Conservation (phyloP, 2,888 invertebrate species). For the Xestoiulus laeticollis region DNA sequence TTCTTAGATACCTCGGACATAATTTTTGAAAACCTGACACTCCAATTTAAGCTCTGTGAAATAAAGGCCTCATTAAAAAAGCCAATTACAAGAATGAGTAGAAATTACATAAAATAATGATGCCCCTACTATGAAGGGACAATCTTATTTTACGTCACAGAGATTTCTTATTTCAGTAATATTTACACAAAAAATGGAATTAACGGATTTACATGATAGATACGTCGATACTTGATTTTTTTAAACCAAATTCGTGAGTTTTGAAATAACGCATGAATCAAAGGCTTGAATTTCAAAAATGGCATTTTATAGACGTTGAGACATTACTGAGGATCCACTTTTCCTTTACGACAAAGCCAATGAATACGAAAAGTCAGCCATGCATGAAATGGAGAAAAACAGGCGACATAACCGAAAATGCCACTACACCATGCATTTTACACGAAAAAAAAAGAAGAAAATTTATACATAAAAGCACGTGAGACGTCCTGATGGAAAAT, state of each 20-base stretch:
- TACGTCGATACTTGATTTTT: neutral
- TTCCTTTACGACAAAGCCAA: neutral
- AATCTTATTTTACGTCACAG: neutral
- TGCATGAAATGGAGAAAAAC: constrained; percentile 6
- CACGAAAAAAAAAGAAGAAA: neutral
- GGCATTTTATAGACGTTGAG: neutral
- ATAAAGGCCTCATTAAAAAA: neutral
- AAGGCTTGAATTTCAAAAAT: neutral
- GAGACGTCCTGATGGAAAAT: too few species aligned
- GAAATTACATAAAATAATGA: constrained; percentile 18
- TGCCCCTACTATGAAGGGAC: neutral
- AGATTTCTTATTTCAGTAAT: neutral
- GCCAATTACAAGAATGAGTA: constrained; percentile 26
- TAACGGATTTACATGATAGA: neutral
- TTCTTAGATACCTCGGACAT: neutral
- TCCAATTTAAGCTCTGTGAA: constrained; percentile 1
- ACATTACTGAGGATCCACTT: neutral
- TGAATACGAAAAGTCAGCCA: neutral
- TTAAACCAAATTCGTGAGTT: neutral
- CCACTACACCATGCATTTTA: neutral
- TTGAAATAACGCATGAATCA: neutral
- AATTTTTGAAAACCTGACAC: neutral
- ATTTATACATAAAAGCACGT: neutral
- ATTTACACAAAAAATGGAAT: neutral
- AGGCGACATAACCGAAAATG: neutral